Conservation (phyloP, 2,888 invertebrate species). For the Ferdinandea cuprea region DNA sequence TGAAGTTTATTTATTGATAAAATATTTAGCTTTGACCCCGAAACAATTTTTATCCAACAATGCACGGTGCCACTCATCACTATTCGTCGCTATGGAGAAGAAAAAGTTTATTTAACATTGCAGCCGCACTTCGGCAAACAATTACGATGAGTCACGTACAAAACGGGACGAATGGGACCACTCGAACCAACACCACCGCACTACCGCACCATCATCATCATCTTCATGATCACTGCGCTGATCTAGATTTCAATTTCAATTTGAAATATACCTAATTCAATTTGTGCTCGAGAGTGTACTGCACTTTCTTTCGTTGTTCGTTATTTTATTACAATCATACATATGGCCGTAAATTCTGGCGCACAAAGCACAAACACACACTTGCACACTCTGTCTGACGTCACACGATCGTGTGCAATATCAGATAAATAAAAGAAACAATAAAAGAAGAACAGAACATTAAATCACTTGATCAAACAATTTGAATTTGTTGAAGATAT, state of each 20-base stretch:
- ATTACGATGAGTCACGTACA: constrained; percentile 64
- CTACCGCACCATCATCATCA: constrained; percentile 8
- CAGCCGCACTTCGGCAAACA: constrained; percentile 30
- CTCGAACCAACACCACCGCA: background rate
- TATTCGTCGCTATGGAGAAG: background rate
- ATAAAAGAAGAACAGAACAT: constrained; percentile 8
- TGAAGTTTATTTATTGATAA: constrained; percentile 6
- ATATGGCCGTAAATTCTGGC: constrained; percentile 10
- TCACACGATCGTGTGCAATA: constrained; percentile 46
- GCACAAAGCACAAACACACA: too few relatives aligned
- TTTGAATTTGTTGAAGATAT: constrained; percentile 11
- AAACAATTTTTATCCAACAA: background rate
- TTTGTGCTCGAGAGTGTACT: constrained; percentile 45
- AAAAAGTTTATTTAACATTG: constrained; percentile 4
- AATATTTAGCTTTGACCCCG: background rate
- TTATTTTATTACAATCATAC: background rate
- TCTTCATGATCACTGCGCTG: too few relatives aligned
- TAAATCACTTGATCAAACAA: constrained; percentile 22
- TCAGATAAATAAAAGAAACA: background rate
- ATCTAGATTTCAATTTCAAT: constrained; percentile 65
- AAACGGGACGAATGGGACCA: constrained; percentile 19
- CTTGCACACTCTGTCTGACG: constrained; percentile 45
- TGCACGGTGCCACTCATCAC: constrained; percentile 7
- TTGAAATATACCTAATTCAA: constrained; percentile 40
- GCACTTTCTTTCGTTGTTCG: constrained; percentile 65